Percentiles rank a stretch among this genome's conserved stretches.
Conservation (phyloP, 2,113 vertebrate species). For the Engystomops pustulosus region DNA sequence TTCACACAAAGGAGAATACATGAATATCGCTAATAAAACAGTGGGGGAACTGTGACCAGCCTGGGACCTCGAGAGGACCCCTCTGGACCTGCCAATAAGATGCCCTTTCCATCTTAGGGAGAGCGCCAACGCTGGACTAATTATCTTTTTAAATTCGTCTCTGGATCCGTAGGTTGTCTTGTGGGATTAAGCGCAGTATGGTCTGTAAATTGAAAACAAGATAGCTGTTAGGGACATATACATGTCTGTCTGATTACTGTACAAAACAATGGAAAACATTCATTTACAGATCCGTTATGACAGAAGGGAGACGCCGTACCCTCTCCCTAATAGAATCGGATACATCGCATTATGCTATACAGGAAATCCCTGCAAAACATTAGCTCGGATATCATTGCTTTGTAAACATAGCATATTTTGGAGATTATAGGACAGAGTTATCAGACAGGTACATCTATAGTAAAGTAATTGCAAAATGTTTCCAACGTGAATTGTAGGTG, state of each 20-base stretch:
- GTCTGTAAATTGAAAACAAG: slow-evolving; percentile 88
- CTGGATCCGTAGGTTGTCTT: slow-evolving; percentile 76
- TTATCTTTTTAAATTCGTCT: slow-evolving; percentile 89
- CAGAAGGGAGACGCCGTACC: slow-evolving; percentile 66
- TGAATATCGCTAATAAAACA: slow-evolving; percentile 64
- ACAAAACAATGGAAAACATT: slow-evolving; percentile 79
- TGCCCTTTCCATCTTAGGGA: slow-evolving; percentile 70
- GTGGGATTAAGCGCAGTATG: slow-evolving; percentile 82
- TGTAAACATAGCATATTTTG: too few relatives aligned
- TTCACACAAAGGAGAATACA: slow-evolving; percentile 67
- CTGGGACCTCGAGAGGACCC: slow-evolving; percentile 72
- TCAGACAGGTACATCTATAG: too few relatives aligned
- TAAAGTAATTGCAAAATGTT: too few relatives aligned
- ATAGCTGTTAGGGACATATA: slow-evolving; percentile 83
- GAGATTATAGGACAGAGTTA: too few relatives aligned
- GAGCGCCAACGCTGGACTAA: slow-evolving; percentile 74
- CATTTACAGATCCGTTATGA: slow-evolving; percentile 78
- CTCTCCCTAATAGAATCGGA: slow-evolving; percentile 22
- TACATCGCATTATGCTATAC: background rate
- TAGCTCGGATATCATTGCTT: background rate
- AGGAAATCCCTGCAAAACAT: background rate
- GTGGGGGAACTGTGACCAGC: slow-evolving; percentile 66
- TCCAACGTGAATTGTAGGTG: too few relatives aligned
- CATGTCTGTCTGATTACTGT: slow-evolving; percentile 76
- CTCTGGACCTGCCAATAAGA: slow-evolving; percentile 72